Evolutionary conservation across 2,888 invertebrate genomes (phyloP), one percentile per base, ranked within the genome.

Genomic region (Timema cristinae): DNA sequence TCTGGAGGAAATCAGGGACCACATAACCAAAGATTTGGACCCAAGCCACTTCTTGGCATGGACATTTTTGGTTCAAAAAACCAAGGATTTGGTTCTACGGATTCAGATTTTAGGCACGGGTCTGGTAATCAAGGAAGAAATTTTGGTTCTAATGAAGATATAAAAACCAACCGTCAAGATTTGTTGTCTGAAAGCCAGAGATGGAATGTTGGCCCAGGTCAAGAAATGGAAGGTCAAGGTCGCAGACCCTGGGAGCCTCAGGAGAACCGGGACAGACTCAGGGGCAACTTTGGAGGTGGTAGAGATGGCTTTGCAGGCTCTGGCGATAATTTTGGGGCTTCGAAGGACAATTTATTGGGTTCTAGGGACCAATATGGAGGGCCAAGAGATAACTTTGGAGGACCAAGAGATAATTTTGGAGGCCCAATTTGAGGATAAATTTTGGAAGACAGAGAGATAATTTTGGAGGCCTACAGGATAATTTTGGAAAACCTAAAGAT

Each of bases 371-470:
- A 67, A 54, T 51, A 56, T 13, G 59, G 48, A 52, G 73, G 73
- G 16, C 52, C 68, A 7, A 73, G 66, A n/a, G 73, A 73, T 7
- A 72, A 68, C 10, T 66, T 69, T n/a, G 32, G 66, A 52, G 74
- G 74, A n/a, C 69, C 74, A 10, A 72, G 72, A 54, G 68, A 67
- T 49, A 69, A 73, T 50, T 74, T 73, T 50, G 69, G 16, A 50
- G 66, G 71, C 50, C 67, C 61, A n/a, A n/a, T n/a, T n/a, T n/a
- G n/a, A n/a, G n/a, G 16, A 63, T 10, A 16, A 32, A 67, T 48
- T 71, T 71, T 67, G 10, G 32, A 56, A 59, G 69, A 48, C 10
- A 49, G 11, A 56, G 59, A 69, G 69, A 69, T 15, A 47, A 16
- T 15, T 68, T 68, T 15, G 54, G n/a, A 49, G 52, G 68, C 13